Evolutionary conservation across 1,140 invertebrate genomes (phyloP), one percentile per base, ranked within the genome.

Genomic region (Rhyzopertha dominica): DNA sequence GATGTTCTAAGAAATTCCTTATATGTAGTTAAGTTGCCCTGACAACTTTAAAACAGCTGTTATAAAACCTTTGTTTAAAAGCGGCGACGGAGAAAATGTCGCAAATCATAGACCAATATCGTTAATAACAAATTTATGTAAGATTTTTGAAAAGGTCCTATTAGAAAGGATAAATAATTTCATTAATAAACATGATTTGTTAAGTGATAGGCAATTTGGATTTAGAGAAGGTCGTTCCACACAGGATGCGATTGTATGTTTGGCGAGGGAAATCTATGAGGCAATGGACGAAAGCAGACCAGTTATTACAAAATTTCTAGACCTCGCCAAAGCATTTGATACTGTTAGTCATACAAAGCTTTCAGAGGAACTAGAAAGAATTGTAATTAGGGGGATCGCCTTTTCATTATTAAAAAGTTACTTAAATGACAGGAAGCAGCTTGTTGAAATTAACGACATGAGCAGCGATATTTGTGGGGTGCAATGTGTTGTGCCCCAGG

Each of bases 71-170:
- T 38, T 40, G 28, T 34, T 35, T 32, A 48, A 48, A 22, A 42
- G 23, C 16, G 25, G 25, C 9, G 34, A 52, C 19, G 43, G 28
- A 30, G 10, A 17, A 13, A n/a, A 32, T 12, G 26, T 43, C 14
- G 28, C 17, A 9, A 48, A 43, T 28, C 48, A 48, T 16, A 43
- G 39, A 37, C 45, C 39, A n/a, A 52, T 52, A 12, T 34, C 45
- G 9, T 16, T 52, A 14, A 39, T 43, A 19, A 48, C 49, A 14
- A 43, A 38, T 31, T 24, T 52, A n/a, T n/a, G 34, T 7, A 52
- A 52, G 37, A 37, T 48, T 12, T 29, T 48, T 24, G 49, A 43
- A 29, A 48, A 48, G 36, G 12, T 48, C n/a, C 13, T 43, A n/a
- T 23, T 32, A 28, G 32, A 17, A 12, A 30, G 49, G 4, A 37